Base-by-base conservation (phyloP, 1,140 invertebrate species). In the Mizuhopecten yessoensis region DNA sequence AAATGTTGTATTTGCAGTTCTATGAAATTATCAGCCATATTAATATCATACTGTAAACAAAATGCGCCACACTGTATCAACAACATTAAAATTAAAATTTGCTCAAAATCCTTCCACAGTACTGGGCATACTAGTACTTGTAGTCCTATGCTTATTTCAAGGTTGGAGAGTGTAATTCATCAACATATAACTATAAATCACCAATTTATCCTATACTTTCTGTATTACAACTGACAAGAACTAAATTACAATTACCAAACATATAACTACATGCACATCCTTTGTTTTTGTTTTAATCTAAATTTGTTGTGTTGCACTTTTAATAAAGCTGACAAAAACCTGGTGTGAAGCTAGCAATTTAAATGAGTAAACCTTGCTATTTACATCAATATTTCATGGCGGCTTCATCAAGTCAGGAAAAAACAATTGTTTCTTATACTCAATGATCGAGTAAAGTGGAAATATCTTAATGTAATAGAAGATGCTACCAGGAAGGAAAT, bases 361-460 rank as follows among this genome's bases (percentile, higher is more conserved):
- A 75, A 75, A n/a, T n/a, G n/a, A 75, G n/a, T 75, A 75, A 29
- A 75, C n/a, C 9, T n/a, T 75, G n/a, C 7, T 75, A 75, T 75
- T 75, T 75, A 75, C 57, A 75, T 75, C 57, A 75, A n/a, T 75
- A 75, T 29, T 75, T 75, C 57, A 75, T 75, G n/a, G 36, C 29
- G n/a, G 57, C 57, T 75, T 13, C 57, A 75, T 7, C n/a, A 29
- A 23, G 29, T 7, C 15, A 75, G 3, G 7, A 75, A n/a, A 29
- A 75, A 29, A 29, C 9, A 75, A 29, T 75, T 23, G 29, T 75
- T 5, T 75, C 57, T 75, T 29, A 75, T 29, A 75, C 5, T 75
- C 57, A n/a, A 17, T n/a, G n/a, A 75, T 23, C 23, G 3, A 29
- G 57, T 29, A 75, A 29, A 75, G n/a, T 29, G 57, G 29, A 75